These are phyloP conservation scores for Drosophila ezoana DNA, from an alignment of 2,888 invertebrate species.

Conservation along the genomic window DNA sequence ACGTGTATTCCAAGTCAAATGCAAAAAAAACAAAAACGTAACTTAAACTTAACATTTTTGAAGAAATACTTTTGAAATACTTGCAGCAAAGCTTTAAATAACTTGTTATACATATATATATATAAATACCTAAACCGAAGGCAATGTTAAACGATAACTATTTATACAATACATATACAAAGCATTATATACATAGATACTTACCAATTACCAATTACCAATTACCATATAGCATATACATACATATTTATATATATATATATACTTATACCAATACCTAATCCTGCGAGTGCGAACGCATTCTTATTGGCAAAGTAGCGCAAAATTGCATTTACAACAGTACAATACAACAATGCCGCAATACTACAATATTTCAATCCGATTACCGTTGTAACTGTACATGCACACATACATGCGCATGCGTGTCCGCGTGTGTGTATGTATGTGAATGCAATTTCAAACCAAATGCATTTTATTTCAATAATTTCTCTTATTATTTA, in stretches of 20 bases:
- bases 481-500: neutral
- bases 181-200: slow-evolving; percentile 13
- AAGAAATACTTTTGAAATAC: slow-evolving; percentile 26
- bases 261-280: slow-evolving; percentile 14
- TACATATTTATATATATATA: slow-evolving; percentile 9
- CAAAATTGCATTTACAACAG: slow-evolving; percentile 47
- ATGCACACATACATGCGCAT: slow-evolving; percentile 1
- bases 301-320: slow-evolving; percentile 40
- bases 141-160: slow-evolving; percentile 47
- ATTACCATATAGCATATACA: too few species aligned
- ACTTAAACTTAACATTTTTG: slow-evolving; percentile 29
- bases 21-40: slow-evolving; percentile 30
- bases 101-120: slow-evolving; percentile 26
- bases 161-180: slow-evolving; percentile 21
- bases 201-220: slow-evolving; percentile 2
- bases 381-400: neutral
- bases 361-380: neutral
- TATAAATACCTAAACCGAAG: slow-evolving; percentile 21
- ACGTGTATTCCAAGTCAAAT: slow-evolving; percentile 68
- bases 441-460: slow-evolving; percentile 45
- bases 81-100: slow-evolving; percentile 51
- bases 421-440: neutral
- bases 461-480: slow-evolving; percentile 25
- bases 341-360: slow-evolving; percentile 8
- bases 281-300: slow-evolving; percentile 13